These are phyloP conservation scores for Squalus acanthias DNA, from an alignment of 2,797 vertebrate genomes.

Conservation along the genomic window DNA sequence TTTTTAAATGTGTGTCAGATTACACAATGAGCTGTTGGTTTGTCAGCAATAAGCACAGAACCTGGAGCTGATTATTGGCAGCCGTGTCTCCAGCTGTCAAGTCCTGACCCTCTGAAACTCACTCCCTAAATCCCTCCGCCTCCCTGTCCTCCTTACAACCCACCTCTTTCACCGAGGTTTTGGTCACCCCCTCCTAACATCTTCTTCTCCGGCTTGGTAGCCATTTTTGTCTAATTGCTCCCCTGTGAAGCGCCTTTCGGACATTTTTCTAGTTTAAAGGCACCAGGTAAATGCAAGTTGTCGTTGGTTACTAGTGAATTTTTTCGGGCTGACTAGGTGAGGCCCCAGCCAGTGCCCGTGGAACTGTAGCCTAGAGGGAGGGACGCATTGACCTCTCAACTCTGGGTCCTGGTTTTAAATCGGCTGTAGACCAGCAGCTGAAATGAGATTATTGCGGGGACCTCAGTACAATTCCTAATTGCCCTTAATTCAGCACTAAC, in stretches of 20 bases:
- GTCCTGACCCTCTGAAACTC: neutral
- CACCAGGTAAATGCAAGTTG: neutral
- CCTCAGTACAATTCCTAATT: neutral
- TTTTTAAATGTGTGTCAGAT: neutral
- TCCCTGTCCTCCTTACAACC: neutral
- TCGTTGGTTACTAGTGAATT: neutral
- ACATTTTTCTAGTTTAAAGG: neutral
- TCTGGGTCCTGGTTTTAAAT: neutral
- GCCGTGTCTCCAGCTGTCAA: neutral
- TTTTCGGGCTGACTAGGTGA: neutral
- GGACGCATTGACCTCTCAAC: neutral
- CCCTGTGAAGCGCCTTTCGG: neutral
- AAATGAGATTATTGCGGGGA: neutral
- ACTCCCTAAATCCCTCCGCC: neutral
- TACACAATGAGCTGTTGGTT: neutral
- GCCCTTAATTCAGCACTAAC: neutral
- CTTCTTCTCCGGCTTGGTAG: neutral
- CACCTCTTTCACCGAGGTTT: neutral
- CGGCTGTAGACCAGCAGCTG: neutral
- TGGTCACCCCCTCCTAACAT: neutral
- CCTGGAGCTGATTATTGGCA: neutral
- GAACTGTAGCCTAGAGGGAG: neutral
- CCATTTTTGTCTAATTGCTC: neutral
- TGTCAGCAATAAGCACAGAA: neutral
- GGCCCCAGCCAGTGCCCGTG: neutral